Percentiles rank a stretch among this genome's conserved stretches.
These are phyloP conservation scores for Spicauda simplicius DNA, from an alignment of 2,888 invertebrate species.

Conservation along the genomic window DNA sequence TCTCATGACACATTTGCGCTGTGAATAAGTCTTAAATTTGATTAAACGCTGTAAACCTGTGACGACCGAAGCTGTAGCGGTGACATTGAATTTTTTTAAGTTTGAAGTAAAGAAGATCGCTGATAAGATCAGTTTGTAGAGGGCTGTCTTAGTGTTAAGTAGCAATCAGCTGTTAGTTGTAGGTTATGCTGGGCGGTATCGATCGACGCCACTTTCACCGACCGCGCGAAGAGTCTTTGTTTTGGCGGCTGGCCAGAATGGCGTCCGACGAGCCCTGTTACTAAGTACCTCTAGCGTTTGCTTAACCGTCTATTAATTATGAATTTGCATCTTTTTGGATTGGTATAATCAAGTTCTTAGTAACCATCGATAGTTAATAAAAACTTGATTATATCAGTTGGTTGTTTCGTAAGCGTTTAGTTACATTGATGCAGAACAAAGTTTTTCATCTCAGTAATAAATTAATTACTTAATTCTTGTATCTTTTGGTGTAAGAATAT, in stretches of 20 bases:
- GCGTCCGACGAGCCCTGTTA: slow-evolving; percentile 56
- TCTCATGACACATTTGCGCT: slow-evolving; percentile 16
- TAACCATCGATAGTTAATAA: no score
- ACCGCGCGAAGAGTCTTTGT: slow-evolving; percentile 60
- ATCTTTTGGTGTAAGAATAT: no score
- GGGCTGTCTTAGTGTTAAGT: slow-evolving; percentile 26
- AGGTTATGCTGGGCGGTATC: slow-evolving; percentile 62
- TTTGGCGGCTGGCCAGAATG: slow-evolving; percentile 71
- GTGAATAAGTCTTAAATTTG: slow-evolving; percentile 11
- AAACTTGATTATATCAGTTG: no score
- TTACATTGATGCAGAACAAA: no score
- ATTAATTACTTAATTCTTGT: no score
- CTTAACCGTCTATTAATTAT: no score
- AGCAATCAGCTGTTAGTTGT: slow-evolving; percentile 65
- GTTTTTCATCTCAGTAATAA: no score
- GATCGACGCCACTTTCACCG: slow-evolving; percentile 68
- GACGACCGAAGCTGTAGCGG: not conserved
- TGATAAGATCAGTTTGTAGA: slow-evolving; percentile 19
- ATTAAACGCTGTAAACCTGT: not conserved
- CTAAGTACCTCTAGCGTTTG: slow-evolving; percentile 47
- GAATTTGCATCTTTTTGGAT: no score
- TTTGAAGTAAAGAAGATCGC: slow-evolving; percentile 9
- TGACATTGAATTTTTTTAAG: slow-evolving; percentile 11
- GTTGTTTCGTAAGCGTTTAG: no score
- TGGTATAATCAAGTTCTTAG: no score